Evolutionary conservation across 2,797 vertebrate genomes (phyloP).

Genomic region (Pipistrellus pygmaeus): DNA sequence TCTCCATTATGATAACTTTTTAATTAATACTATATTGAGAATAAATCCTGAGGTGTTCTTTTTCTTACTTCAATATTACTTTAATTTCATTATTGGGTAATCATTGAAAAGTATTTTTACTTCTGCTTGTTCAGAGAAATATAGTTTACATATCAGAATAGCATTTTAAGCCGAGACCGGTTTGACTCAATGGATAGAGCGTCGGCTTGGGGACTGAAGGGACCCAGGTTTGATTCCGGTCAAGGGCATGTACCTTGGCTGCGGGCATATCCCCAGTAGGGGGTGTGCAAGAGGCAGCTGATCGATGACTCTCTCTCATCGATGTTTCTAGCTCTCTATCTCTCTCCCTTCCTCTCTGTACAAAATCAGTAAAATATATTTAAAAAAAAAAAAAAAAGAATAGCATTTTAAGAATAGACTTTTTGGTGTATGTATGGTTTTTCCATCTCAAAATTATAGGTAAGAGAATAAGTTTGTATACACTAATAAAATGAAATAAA

Average conservation of each 20-base stretch:
- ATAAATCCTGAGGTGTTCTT: slow-evolving; percentile 47
- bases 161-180: no score
- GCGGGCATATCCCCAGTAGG: no score
- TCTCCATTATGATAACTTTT: slow-evolving; percentile 61
- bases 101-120: slow-evolving; percentile 57
- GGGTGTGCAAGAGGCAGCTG: no score
- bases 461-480: background rate
- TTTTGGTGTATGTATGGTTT: background rate
- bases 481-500: slow-evolving; percentile 33
- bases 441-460: background rate
- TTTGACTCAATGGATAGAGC: no score
- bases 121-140: slow-evolving; percentile 52
- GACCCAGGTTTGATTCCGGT: no score
- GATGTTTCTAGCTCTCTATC: no score
- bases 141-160: slow-evolving; percentile 56
- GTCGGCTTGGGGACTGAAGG: no score
- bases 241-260: no score
- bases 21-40: slow-evolving; percentile 30
- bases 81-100: slow-evolving; percentile 49
- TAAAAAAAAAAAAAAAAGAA: no score
- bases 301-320: no score
- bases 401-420: slow-evolving; percentile 38
- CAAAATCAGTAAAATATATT: no score
- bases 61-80: slow-evolving; percentile 18
- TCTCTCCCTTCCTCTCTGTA: no score